Evolutionary conservation across 2,113 vertebrate species (phyloP).

Genomic region (Prunella himalayana): DNA sequence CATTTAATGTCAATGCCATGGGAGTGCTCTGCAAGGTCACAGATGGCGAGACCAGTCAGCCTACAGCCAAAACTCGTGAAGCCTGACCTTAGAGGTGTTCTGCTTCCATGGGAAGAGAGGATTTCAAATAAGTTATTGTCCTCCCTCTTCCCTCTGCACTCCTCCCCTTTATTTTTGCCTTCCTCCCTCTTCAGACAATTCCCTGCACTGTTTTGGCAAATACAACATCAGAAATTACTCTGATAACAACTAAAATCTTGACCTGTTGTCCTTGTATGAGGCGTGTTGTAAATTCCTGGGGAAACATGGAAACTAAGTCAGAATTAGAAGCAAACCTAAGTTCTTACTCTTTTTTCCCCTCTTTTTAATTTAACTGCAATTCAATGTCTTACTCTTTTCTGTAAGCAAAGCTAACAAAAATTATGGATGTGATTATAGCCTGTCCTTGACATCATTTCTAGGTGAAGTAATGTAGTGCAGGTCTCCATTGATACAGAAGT

Average conservation of each 20-base stretch:
- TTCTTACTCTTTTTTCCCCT: background rate
- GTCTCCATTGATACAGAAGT: background rate
- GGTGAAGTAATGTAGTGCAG: background rate
- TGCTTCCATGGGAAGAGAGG: background rate
- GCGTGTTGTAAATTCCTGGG: background rate
- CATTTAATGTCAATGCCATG: background rate
- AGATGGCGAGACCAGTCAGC: background rate
- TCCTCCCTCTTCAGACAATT: background rate
- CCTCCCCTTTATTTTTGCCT: background rate
- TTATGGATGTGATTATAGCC: background rate
- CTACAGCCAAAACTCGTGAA: background rate
- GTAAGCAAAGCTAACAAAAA: background rate
- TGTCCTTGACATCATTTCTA: background rate
- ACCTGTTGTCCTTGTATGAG: background rate
- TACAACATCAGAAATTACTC: background rate
- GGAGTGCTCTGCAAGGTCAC: background rate
- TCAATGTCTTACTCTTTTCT: background rate
- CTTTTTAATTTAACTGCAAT: background rate
- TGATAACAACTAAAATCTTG: background rate
- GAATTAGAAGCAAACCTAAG: background rate
- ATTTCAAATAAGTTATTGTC: background rate
- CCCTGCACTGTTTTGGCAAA: background rate
- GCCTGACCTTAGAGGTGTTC: background rate
- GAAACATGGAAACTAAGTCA: background rate
- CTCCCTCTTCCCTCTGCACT: background rate